Evolutionary conservation across 2,113 vertebrate genomes (phyloP), one percentile per base, ranked within the genome.

Genomic region (Synchiropus splendidus): DNA sequence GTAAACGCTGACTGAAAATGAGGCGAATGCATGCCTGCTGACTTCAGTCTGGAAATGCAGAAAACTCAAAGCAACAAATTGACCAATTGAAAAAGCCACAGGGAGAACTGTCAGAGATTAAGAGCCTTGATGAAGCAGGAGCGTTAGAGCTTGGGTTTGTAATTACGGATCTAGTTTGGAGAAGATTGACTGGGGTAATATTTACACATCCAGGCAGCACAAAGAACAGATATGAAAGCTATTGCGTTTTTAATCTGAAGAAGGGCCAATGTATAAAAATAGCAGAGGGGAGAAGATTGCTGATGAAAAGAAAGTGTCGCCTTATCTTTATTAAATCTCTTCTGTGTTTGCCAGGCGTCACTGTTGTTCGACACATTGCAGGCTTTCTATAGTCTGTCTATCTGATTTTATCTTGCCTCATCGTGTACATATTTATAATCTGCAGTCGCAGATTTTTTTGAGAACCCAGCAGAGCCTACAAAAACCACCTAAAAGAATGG

Each of bases 251-350:
- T 48, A 58, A 70, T 70, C 57, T 56, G 42, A 42, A 36, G 33
- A 27, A 32, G 34, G 42, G 37, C 34, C 40, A 36, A 31, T 46
- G 61, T 39, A 5, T 31, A 47, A 53, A 38, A 31, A 42, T 37
- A 63, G 44, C 39, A 34, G 18, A 53, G 36, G 16, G 41, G 42
- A 42, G 45, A 18, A 45, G 42, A 54, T 51, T 45, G 33, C 55
- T 63, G 55, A 58, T 72, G 37, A 58, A 62, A 62, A 37, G 32
- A 32, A 39, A 2, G 38, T 67, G 61, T 57, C 39, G 39, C 58
- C 30, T 18, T 51, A 65, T 72, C 58, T 65, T 79, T 70, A 74
- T 65, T 72, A 67, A 67, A 67, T 76, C 63, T 52, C 36, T 36
- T 56, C 43, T 51, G 40, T 48, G 39, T 42, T 55, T 18, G 40